These are phyloP conservation scores for Tribolium madens DNA, from an alignment of 1,140 invertebrate genomes.

Conservation along the genomic window DNA sequence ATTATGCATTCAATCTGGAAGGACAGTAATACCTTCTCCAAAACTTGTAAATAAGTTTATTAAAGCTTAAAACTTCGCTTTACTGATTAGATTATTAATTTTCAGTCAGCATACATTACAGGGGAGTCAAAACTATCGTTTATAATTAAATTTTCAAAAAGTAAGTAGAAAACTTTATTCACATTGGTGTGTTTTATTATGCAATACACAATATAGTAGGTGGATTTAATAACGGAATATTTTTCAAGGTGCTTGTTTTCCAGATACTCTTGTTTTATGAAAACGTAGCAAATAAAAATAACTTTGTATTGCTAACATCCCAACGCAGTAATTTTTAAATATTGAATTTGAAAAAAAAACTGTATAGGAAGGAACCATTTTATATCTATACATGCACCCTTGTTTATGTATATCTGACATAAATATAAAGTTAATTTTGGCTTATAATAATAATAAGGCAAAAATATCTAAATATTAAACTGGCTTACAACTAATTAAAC, in stretches of 20 bases:
- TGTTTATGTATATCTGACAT: too few species aligned
- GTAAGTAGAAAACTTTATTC: not conserved
- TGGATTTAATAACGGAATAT: not conserved
- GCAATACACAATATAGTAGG: not conserved
- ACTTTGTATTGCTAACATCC: not conserved
- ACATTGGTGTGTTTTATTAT: not conserved
- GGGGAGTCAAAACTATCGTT: not conserved
- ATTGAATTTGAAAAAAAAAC: not conserved
- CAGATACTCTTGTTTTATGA: not conserved
- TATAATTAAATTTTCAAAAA: not conserved
- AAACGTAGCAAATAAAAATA: not conserved
- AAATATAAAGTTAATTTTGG: too few species aligned
- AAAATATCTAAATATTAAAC: too few species aligned
- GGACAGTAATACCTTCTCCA: not conserved
- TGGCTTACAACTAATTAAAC: too few species aligned
- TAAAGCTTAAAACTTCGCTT: not conserved
- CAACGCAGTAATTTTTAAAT: not conserved
- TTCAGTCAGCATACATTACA: not conserved
- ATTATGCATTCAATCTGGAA: not conserved
- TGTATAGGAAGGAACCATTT: not conserved
- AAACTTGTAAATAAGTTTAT: not conserved
- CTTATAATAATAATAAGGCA: too few species aligned
- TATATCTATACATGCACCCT: too few species aligned
- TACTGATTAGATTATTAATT: not conserved
- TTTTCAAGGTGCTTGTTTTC: not conserved